phyloP scores from a whole-genome alignment of 2,797 vertebrate species.

The Hypotaenidia okinawae region DNA sequence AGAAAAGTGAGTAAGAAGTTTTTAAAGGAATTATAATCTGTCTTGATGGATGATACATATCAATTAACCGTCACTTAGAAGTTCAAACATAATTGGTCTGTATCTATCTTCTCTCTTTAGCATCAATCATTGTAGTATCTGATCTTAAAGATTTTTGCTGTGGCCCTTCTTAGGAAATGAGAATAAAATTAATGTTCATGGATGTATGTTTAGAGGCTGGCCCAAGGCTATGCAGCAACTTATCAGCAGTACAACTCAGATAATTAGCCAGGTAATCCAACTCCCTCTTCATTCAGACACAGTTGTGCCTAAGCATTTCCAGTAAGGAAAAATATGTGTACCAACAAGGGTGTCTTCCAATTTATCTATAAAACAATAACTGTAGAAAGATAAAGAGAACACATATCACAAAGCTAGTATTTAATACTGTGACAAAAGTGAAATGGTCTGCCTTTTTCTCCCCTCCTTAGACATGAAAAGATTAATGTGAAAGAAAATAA shows the following conservation, averaged over 20 bases:
- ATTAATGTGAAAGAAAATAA: background rate
- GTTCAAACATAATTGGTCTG: background rate
- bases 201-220: background rate
- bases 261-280: background rate
- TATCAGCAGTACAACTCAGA: background rate
- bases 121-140: background rate
- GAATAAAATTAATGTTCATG: background rate
- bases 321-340: background rate
- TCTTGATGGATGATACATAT: background rate
- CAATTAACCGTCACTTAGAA: slow-evolving; percentile 28
- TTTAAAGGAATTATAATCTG: background rate
- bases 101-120: background rate
- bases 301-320: background rate
- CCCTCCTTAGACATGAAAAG: background rate
- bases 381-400: background rate
- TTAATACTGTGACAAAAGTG: background rate
- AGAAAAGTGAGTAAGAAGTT: background rate
- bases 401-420: background rate
- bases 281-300: background rate
- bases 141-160: background rate
- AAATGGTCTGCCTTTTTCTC: background rate
- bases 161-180: background rate
- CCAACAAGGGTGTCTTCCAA: background rate
- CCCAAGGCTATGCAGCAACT: background rate
- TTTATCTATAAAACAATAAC: background rate